Conservation (phyloP, 2,797 vertebrate genomes). For the Prunella strophiata region DNA sequence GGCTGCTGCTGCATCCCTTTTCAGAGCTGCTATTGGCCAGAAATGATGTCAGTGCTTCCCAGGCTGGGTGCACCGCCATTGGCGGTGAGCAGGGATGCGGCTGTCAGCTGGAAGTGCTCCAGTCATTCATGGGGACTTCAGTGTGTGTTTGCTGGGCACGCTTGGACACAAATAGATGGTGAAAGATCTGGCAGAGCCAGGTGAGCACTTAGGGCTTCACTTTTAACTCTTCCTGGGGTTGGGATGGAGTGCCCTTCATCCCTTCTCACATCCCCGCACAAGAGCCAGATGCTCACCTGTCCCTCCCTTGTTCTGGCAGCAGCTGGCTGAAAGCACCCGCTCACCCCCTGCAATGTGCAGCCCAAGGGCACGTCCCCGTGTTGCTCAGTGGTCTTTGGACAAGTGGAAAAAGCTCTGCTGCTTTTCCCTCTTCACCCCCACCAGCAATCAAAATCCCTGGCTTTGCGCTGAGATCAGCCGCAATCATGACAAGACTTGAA, state of each 20-base stretch:
- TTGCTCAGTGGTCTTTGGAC: neutral
- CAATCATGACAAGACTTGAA: constrained; percentile 61
- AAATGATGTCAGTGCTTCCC: constrained; percentile 95
- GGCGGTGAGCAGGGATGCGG: constrained; percentile 83
- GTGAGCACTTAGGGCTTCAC: constrained; percentile 41
- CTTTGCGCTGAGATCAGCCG: constrained; percentile 61
- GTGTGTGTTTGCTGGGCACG: constrained; percentile 58
- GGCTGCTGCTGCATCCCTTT: constrained; percentile 82
- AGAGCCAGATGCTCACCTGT: neutral
- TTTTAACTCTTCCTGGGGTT: constrained; percentile 56
- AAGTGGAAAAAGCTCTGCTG: neutral
- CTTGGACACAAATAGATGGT: constrained; percentile 57
- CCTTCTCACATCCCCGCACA: neutral
- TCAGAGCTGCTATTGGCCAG: constrained; percentile 86
- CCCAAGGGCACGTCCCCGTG: neutral
- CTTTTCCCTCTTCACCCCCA: neutral
- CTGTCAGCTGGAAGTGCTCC: constrained; percentile 85
- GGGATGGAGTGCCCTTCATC: neutral
- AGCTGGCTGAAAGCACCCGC: neutral
- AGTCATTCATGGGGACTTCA: constrained; percentile 89
- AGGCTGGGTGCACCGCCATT: constrained; percentile 81
- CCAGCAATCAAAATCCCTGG: constrained; percentile 33
- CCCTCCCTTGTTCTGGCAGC: constrained; percentile 39
- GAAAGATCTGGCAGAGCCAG: constrained; percentile 41
- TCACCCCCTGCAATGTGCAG: neutral